Evolutionary conservation across 2,113 vertebrate genomes (phyloP).

Genomic region (Ammodytes dubius): DNA sequence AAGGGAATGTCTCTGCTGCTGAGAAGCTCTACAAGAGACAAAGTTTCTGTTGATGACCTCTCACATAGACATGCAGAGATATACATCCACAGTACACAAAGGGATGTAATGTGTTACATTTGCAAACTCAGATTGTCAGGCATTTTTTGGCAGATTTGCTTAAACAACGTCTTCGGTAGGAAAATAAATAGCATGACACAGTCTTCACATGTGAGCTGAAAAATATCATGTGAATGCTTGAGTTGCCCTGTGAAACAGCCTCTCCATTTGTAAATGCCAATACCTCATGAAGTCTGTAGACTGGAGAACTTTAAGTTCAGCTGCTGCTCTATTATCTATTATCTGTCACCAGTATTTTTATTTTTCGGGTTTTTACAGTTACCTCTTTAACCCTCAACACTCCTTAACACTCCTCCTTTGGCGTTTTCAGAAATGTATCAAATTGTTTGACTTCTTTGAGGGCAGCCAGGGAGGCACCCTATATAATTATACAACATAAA

Average conservation of each 20-base stretch:
- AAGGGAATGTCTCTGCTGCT: constrained; percentile 40
- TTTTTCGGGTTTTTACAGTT: constrained; percentile 5
- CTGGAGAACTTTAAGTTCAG: constrained; percentile 38
- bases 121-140: neutral
- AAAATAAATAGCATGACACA: neutral
- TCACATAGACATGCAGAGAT: constrained; percentile 19
- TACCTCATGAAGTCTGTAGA: neutral
- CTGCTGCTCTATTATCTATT: constrained; percentile 20
- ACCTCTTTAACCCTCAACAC: constrained; percentile 6
- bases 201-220: neutral
- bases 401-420: neutral
- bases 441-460: neutral
- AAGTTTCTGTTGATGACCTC: constrained; percentile 43
- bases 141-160: constrained; percentile 5
- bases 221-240: neutral
- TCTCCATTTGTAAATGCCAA: neutral
- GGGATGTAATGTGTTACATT: constrained; percentile 21
- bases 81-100: constrained; percentile 41
- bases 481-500: neutral
- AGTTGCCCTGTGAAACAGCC: neutral
- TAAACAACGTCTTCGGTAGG: neutral
- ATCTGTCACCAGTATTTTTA: constrained; percentile 41
- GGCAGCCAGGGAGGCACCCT: neutral
- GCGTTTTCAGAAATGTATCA: no score
- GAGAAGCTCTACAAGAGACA: constrained; percentile 35